Evolutionary conservation across 2,113 vertebrate species (phyloP), one percentile per base, ranked within the genome.

Genomic region (Bos indicus): DNA sequence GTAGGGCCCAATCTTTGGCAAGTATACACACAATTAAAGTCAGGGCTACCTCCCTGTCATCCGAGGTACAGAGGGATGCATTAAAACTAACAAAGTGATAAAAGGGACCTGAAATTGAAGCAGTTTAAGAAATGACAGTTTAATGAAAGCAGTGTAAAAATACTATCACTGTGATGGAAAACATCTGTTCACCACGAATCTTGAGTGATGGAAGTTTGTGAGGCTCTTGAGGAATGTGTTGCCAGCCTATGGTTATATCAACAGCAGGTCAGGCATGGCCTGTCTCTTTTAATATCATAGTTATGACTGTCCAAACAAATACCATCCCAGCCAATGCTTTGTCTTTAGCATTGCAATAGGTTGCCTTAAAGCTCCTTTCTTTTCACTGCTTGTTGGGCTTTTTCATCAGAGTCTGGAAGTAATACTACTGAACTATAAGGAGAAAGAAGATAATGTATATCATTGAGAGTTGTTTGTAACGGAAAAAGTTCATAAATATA

Each of bases 81-180:
- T 98, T 98, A 98, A 98, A 98, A 98, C 95, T 98, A 98, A 98
- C 96, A 98, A 98, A 98, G 91, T 92, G 97, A 95, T 97, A 97
- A 96, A 98, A 98, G 98, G 88, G n/a, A 51, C 60, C 36, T 98
- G 97, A 97, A 98, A 98, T 97, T 95, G 98, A 98, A 98, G 94
- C 88, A 98, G 92, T 97, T 98, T 98, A 97, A 94, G 62, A 99
- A 98, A 98, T 98, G 98, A 98, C 98, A 99, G 98, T 97, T 99
- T 98, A 99, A 99, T 99, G 98, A 99, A 99, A 98, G 95, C 91
- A 82, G 88, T 96, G 95, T 98, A 98, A 98, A 98, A 98, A 98
- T 97, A 94, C 97, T 97, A 97, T 98, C 97, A 98, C 81, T 89
- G 81, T 97, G 97, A 98, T 98, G 95, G 98, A 98, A 98, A 99